These are phyloP conservation scores for Eueremaeus valkanovi DNA, from an alignment of 2,888 invertebrate genomes.

Conservation along the genomic window DNA sequence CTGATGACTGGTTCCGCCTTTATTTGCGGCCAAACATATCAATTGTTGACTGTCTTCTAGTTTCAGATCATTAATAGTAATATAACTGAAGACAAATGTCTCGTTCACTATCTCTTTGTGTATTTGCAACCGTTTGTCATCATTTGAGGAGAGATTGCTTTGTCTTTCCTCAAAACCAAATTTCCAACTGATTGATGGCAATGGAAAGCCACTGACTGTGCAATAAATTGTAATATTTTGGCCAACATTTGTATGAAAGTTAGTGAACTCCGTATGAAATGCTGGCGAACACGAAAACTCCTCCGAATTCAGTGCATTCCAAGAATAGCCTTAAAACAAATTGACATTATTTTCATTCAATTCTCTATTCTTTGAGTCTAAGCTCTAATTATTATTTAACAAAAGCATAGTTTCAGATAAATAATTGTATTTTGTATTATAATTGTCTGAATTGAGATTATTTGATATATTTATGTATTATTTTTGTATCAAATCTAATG, in stretches of 20 bases:
- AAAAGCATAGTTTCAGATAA: no score
- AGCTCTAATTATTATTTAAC: no score
- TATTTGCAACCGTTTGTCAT: conserved; percentile 25
- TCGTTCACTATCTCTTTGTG: conserved; percentile 10
- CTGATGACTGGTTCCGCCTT: conserved; percentile 17
- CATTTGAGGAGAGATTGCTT: not conserved
- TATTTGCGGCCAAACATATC: conserved; percentile 34
- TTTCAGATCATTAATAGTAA: conserved; percentile 30
- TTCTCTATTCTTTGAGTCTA: no score
- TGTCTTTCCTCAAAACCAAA: not conserved
- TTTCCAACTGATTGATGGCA: conserved; percentile 36
- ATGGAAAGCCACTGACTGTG: conserved; percentile 30
- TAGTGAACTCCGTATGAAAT: conserved; percentile 39
- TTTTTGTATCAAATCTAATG: no score
- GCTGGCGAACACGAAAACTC: conserved; percentile 46
- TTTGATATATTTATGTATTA: no score
- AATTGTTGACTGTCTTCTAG: conserved; percentile 28
- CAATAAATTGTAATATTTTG: conserved; percentile 38
- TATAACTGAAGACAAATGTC: not conserved
- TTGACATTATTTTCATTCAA: not conserved
- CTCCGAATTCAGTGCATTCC: conserved; percentile 44
- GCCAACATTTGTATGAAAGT: conserved; percentile 18
- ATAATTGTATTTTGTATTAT: no score
- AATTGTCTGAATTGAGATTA: no score
- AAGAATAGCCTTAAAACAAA: conserved; percentile 38